Evolutionary conservation across 2,888 invertebrate species (phyloP).

Genomic region (Eupithecia centaureata): DNA sequence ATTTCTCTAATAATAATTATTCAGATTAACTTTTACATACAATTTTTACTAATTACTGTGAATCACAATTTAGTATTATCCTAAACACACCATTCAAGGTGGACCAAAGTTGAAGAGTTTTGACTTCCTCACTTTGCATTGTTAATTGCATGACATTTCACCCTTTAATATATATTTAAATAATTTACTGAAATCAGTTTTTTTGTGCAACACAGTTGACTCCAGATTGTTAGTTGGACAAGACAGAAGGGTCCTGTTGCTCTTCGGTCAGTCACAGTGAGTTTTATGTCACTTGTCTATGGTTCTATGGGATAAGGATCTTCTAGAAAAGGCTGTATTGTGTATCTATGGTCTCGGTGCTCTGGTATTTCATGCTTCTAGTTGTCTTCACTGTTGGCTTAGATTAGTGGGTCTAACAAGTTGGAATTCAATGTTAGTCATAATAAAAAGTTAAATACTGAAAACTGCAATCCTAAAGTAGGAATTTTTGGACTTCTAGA

Average conservation of each 20-base stretch:
- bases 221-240: constrained; percentile 30
- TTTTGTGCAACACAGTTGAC: constrained; percentile 35
- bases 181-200: constrained; percentile 24
- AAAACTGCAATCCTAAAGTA: neutral
- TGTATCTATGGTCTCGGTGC: constrained; percentile 6
- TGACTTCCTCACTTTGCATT: neutral
- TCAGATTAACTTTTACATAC: neutral
- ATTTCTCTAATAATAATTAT: neutral
- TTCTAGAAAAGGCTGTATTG: constrained; percentile 5
- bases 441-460: no score
- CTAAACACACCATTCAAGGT: neutral
- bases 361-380: constrained; percentile 5
- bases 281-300: constrained; percentile 45
- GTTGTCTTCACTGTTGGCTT: neutral
- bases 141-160: constrained; percentile 1
- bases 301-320: constrained; percentile 19
- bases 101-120: neutral
- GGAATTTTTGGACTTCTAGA: no score
- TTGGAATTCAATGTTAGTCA: neutral
- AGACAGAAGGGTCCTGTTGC: constrained; percentile 21
- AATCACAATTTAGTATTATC: neutral
- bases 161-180: neutral
- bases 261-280: constrained; percentile 45
- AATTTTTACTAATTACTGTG: neutral
- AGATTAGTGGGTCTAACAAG: neutral